phyloP scores from a whole-genome alignment of 2,797 vertebrate genomes.

The Sphaeramia orbicularis region DNA sequence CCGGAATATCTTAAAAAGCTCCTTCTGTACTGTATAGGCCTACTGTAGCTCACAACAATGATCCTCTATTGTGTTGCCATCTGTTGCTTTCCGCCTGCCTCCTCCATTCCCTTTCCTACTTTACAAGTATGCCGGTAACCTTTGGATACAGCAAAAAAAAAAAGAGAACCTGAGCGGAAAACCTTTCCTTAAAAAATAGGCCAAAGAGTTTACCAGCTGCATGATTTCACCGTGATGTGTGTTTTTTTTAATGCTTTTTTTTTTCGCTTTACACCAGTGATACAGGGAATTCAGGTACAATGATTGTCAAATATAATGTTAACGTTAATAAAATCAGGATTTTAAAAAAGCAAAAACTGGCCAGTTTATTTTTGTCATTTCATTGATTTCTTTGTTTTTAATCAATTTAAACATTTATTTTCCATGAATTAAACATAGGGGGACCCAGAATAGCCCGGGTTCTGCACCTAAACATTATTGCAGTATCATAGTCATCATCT shows the following conservation, averaged over 20 bases:
- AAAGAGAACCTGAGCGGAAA: conserved; percentile 10
- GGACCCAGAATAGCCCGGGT: too few species aligned
- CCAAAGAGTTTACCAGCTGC: background rate
- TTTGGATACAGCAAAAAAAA: conserved; percentile 39
- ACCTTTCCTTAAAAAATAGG: conserved; percentile 10
- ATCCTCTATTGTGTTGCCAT: conserved; percentile 64
- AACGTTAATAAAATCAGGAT: too few species aligned
- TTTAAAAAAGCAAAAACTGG: too few species aligned
- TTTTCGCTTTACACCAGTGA: background rate
- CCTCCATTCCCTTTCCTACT: conserved; percentile 46
- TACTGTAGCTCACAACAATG: conserved; percentile 47
- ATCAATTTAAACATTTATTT: too few species aligned
- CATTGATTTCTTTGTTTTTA: too few species aligned
- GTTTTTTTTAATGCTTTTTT: background rate
- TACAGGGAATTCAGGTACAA: too few species aligned
- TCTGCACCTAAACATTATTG: too few species aligned
- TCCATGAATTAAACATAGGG: too few species aligned
- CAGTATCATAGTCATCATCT: too few species aligned
- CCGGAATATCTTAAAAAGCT: conserved; percentile 32
- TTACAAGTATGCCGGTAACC: conserved; percentile 34
- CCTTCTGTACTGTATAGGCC: conserved; percentile 42
- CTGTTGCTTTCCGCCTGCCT: conserved; percentile 67
- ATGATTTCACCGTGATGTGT: background rate
- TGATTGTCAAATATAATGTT: too few species aligned
- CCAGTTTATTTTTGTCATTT: too few species aligned